These are phyloP conservation scores for Sebastes cheni DNA, from an alignment of 2,797 vertebrate genomes.

Conservation along the genomic window DNA sequence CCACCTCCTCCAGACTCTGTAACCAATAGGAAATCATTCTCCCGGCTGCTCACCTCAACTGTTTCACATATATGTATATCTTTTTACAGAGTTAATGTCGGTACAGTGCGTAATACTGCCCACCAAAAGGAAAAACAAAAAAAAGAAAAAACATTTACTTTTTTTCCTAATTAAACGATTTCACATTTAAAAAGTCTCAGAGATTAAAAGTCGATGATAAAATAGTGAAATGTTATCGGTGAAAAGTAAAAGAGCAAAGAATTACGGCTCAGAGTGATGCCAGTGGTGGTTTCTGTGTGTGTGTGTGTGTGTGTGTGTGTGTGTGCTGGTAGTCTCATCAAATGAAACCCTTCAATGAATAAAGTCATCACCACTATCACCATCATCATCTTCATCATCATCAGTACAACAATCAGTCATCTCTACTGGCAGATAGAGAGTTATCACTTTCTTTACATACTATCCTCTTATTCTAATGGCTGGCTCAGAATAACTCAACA, in stretches of 20 bases:
- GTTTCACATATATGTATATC: slow-evolving; percentile 80
- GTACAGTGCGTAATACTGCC: slow-evolving; percentile 73
- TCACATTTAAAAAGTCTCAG: slow-evolving; percentile 78
- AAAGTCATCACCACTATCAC: neutral
- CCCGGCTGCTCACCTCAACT: slow-evolving; percentile 61
- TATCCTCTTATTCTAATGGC: neutral
- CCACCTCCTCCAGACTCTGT: slow-evolving; percentile 51
- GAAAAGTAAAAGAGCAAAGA: slow-evolving; percentile 72
- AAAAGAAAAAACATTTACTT: slow-evolving; percentile 20
- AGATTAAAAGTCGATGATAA: slow-evolving; percentile 76
- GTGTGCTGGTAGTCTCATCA: slow-evolving; percentile 46
- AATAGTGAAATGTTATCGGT: slow-evolving; percentile 77
- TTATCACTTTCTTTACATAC: slow-evolving; percentile 34
- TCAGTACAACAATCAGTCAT: slow-evolving; percentile 19
- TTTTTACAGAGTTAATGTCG: slow-evolving; percentile 77
- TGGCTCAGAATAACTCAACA: slow-evolving; percentile 1
- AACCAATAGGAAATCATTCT: slow-evolving; percentile 42
- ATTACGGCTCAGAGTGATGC: slow-evolving; percentile 72
- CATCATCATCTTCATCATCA: neutral
- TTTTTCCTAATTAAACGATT: slow-evolving; percentile 66
- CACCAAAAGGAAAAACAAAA: slow-evolving; percentile 29
- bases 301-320: slow-evolving; percentile 25
- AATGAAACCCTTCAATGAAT: slow-evolving; percentile 34
- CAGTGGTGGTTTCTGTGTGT: slow-evolving; percentile 32
- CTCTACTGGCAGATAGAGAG: slow-evolving; percentile 77